phyloP scores from a whole-genome alignment of 1,140 invertebrate genomes.

The Brachystomella parvula region DNA sequence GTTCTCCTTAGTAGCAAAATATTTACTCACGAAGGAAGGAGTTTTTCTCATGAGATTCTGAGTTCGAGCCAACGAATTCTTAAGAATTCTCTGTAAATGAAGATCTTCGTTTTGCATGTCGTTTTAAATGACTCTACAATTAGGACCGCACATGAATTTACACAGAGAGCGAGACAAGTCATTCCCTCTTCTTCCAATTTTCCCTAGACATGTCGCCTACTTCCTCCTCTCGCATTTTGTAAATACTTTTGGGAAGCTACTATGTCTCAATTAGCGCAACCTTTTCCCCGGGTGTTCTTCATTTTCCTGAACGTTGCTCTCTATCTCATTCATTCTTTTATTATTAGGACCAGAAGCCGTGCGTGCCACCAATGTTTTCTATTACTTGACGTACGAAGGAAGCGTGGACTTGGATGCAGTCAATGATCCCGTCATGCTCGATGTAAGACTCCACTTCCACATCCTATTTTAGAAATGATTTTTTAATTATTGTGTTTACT shows the following conservation, averaged over 20 bases:
- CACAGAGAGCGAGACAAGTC: no score
- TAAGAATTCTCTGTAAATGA: no score
- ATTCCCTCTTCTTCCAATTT: no score
- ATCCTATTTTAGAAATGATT: neutral
- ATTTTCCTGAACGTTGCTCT: neutral
- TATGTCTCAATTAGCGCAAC: slow-evolving; percentile 10
- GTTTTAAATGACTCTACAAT: no score
- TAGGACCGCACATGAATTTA: no score
- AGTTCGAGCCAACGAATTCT: no score
- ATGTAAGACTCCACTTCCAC: slow-evolving; percentile 46
- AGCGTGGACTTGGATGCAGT: slow-evolving; percentile 88
- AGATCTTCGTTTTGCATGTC: no score
- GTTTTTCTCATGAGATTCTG: neutral
- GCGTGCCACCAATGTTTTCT: slow-evolving; percentile 95
- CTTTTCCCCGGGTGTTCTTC: slow-evolving; percentile 3
- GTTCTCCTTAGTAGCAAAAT: slow-evolving; percentile 1
- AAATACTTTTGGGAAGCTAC: no score
- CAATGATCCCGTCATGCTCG: slow-evolving; percentile 79
- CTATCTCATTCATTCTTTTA: slow-evolving; percentile 12
- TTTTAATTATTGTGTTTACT: slow-evolving; percentile 32
- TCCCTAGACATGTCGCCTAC: no score
- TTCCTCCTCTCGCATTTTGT: no score
- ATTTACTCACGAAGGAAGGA: neutral
- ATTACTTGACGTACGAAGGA: slow-evolving; percentile 98
- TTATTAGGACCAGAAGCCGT: slow-evolving; percentile 84